Conservation (phyloP, 2,113 vertebrate species). For the Ciconia stormi region DNA sequence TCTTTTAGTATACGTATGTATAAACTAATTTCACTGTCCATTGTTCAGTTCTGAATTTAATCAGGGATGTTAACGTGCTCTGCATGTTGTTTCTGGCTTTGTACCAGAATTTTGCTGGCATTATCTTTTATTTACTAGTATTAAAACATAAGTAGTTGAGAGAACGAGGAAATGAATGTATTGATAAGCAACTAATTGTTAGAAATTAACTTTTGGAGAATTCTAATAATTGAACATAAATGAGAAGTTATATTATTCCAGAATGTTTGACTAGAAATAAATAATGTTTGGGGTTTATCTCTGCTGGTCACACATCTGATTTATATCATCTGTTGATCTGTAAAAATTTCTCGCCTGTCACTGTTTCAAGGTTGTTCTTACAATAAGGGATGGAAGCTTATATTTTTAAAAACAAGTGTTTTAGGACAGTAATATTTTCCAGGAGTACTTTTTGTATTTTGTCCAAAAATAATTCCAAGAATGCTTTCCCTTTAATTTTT, state of each 20-base stretch:
- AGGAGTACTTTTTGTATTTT: neutral
- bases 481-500: neutral
- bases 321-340: neutral
- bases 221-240: neutral
- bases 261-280: neutral
- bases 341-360: neutral
- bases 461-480: neutral
- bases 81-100: neutral
- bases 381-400: neutral
- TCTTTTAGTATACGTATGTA: neutral
- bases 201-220: neutral
- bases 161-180: neutral
- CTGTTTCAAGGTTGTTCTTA: neutral
- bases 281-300: neutral
- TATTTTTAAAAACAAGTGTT: neutral
- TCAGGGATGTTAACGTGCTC: neutral
- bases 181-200: neutral
- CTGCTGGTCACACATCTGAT: neutral
- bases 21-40: neutral
- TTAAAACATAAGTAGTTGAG: neutral
- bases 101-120: neutral
- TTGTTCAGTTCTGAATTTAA: neutral
- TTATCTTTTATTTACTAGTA: conserved; percentile 19
- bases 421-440: neutral
- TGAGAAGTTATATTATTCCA: neutral